These are phyloP conservation scores for Telmatochromis sp. DNA, from an alignment of 2,113 vertebrate genomes.

Conservation along the genomic window DNA sequence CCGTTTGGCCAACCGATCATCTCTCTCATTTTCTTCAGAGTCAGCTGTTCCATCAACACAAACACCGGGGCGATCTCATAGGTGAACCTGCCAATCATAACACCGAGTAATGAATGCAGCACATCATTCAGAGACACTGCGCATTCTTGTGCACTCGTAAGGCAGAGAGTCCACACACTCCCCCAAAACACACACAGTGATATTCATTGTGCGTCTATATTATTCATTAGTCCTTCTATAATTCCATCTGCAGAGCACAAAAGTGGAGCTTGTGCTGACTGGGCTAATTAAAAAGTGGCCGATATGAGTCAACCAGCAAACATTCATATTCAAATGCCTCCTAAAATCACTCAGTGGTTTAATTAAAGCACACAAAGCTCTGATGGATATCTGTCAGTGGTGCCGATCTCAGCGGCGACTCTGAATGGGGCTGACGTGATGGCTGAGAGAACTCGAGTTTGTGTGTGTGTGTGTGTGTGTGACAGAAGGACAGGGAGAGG, in stretches of 20 bases:
- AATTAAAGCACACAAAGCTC: conserved; percentile 71
- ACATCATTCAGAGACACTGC: neutral
- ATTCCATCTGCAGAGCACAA: conserved; percentile 18
- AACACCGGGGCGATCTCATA: conserved; percentile 99
- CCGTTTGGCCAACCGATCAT: conserved; percentile 92
- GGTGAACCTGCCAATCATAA: conserved; percentile 83
- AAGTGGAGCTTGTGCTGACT: conserved; percentile 37
- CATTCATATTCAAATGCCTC: conserved; percentile 63
- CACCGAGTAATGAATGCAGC: neutral
- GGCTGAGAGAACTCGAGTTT: conserved; percentile 10
- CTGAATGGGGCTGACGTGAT: conserved; percentile 49
- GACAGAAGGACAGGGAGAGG: neutral
- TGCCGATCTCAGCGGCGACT: conserved; percentile 11
- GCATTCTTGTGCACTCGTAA: neutral
- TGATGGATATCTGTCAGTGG: conserved; percentile 71
- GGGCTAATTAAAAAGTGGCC: conserved; percentile 67
- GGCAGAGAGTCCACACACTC: neutral
- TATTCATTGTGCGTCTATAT: neutral
- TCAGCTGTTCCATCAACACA: conserved; percentile 99
- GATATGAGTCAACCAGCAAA: conserved; percentile 60
- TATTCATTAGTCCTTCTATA: conserved; percentile 32
- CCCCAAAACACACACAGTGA: neutral
- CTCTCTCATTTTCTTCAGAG: conserved; percentile 97
- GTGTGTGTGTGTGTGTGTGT: neutral
- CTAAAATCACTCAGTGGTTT: conserved; percentile 54